phyloP scores from a whole-genome alignment of 2,888 invertebrate genomes.

The Monoplex corrugatus region DNA sequence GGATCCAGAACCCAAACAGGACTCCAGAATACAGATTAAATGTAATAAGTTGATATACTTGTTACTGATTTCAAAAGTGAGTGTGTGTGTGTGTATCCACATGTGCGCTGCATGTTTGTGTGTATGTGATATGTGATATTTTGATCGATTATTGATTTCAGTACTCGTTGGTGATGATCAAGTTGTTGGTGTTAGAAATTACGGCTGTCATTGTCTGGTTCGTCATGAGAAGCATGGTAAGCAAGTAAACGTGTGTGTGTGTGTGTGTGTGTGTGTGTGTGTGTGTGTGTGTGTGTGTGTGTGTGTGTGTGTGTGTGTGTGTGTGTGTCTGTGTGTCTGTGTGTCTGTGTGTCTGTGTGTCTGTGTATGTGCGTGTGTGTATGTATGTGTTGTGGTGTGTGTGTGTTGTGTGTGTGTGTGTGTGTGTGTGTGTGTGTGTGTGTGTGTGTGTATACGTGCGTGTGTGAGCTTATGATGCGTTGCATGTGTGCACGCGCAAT shows the following conservation, averaged over 20 bases:
- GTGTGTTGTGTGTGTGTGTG: not conserved
- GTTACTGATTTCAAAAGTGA: too few relatives aligned
- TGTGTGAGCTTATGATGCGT: not conserved
- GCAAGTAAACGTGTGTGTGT: not conserved
- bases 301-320: conserved; percentile 13
- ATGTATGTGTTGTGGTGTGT: not conserved
- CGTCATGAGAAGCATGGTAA: conserved; percentile 35
- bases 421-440: not conserved
- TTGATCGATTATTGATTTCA: not conserved
- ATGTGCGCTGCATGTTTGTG: too few relatives aligned
- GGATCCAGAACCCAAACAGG: too few relatives aligned
- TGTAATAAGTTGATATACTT: too few relatives aligned
- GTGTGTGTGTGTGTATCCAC: too few relatives aligned
- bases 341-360: not conserved
- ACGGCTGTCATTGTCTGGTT: conserved; percentile 38
- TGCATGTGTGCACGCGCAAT: not conserved
- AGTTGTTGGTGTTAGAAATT: conserved; percentile 45
- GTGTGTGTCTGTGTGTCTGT: not conserved
- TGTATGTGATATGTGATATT: not conserved
- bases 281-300: not conserved
- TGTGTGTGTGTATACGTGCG: not conserved
- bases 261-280: not conserved
- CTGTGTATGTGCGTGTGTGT: not conserved
- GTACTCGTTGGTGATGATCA: conserved; percentile 47
- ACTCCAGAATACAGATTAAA: not conserved